These are phyloP conservation scores for Boleophthalmus pectinirostris DNA, from an alignment of 2,113 vertebrate species.

Conservation along the genomic window DNA sequence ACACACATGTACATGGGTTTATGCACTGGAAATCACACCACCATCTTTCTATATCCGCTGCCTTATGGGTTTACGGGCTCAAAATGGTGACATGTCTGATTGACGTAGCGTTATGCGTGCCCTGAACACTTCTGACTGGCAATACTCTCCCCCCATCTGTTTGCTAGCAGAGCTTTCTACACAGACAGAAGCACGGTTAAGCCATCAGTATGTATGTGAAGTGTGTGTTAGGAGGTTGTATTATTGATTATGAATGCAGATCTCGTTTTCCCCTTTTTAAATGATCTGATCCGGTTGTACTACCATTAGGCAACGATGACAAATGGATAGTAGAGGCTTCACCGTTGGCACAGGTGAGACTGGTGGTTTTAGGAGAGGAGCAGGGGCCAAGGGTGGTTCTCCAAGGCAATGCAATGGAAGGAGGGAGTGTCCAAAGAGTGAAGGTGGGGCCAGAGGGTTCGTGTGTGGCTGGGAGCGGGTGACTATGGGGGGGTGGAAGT, in stretches of 20 bases:
- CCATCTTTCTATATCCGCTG: conserved; percentile 1
- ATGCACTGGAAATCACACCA: conserved; percentile 22
- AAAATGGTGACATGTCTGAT: conserved; percentile 40
- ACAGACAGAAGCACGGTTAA: conserved; percentile 54
- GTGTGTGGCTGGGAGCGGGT: conserved; percentile 40
- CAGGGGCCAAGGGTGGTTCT: conserved; percentile 2
- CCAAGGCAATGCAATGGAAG: conserved; percentile 3
- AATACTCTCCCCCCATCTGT: conserved; percentile 34
- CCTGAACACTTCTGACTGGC: conserved; percentile 43
- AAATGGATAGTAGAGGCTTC: conserved; percentile 24
- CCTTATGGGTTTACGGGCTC: conserved; percentile 8
- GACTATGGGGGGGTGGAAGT: conserved; percentile 58
- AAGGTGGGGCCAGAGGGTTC: conserved; percentile 46
- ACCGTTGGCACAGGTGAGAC: conserved; percentile 46
- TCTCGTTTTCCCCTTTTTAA: conserved; percentile 26
- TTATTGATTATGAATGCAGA: conserved; percentile 53
- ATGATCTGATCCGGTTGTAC: conserved; percentile 24
- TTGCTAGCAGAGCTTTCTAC: conserved; percentile 57
- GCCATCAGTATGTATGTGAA: conserved; percentile 27
- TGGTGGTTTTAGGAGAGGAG: not conserved
- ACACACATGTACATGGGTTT: conserved; percentile 8
- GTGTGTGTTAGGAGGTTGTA: conserved; percentile 29
- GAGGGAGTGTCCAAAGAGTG: conserved; percentile 32
- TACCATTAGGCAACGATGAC: conserved; percentile 28
- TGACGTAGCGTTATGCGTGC: conserved; percentile 52